Evolutionary conservation across 2,113 vertebrate species (phyloP).

Genomic region (Paratilapia polleni): DNA sequence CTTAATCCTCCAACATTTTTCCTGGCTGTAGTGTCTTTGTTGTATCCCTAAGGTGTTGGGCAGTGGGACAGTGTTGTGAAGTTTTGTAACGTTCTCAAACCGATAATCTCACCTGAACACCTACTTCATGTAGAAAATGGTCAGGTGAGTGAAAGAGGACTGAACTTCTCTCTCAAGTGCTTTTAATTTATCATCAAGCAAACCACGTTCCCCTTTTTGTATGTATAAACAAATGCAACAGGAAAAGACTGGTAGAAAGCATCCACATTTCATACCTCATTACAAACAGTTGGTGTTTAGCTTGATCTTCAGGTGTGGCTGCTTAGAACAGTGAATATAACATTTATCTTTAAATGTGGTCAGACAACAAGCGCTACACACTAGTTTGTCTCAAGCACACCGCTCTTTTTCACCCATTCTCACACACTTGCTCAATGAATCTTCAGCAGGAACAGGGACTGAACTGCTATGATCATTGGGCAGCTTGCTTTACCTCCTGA

Average conservation of each 20-base stretch:
- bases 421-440: neutral
- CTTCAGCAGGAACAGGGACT: neutral
- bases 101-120: neutral
- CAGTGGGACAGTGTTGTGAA: neutral
- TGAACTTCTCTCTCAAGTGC: neutral
- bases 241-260: neutral
- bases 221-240: neutral
- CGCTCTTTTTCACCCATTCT: neutral
- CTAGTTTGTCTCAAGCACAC: neutral
- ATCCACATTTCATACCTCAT: neutral
- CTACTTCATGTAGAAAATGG: neutral
- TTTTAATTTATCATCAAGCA: neutral
- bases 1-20: neutral
- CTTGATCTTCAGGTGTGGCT: neutral
- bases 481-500: neutral
- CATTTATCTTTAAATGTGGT: neutral
- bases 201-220: neutral
- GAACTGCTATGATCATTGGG: neutral
- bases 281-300: neutral
- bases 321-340: neutral
- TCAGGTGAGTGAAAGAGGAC: neutral
- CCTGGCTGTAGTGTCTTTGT: neutral
- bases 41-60: neutral
- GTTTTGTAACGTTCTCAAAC: neutral
- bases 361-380: neutral